A percentile compares a stretch with the other conserved stretches of the same genome.
Evolutionary conservation across 2,113 vertebrate genomes (phyloP).

Genomic region (Vulpes lagopus): DNA sequence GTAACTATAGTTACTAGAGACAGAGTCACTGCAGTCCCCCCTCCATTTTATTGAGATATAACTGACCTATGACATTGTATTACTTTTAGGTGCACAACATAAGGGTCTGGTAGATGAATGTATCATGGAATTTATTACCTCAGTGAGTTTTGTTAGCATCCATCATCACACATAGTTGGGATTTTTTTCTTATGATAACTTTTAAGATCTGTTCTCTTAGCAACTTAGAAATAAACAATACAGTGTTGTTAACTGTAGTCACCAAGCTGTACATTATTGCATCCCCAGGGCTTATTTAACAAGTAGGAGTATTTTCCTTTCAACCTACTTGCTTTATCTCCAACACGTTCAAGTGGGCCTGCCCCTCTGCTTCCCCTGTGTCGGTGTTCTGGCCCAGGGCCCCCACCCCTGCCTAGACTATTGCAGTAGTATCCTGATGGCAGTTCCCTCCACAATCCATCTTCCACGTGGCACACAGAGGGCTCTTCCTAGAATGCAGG

Average conservation of each 20-base stretch:
- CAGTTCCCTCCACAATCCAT: no score
- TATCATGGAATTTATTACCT: neutral
- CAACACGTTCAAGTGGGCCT: fast-evolving
- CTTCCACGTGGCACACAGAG: fast-evolving
- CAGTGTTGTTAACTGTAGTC: neutral
- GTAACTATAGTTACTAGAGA: neutral
- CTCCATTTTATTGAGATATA: neutral
- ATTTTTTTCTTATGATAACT: neutral
- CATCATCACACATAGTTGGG: neutral
- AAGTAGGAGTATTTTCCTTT: neutral
- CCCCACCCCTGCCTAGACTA: no score
- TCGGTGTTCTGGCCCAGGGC: neutral
- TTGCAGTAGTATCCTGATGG: no score
- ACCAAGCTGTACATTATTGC: no score
- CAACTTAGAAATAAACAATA: neutral
- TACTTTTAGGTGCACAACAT: no score
- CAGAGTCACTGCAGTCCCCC: fast-evolving
- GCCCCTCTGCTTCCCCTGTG: neutral
- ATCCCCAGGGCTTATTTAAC: neutral
- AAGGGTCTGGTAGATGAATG: neutral
- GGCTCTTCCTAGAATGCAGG: neutral
- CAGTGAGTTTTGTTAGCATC: no score
- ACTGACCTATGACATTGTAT: no score
- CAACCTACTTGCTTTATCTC: neutral
- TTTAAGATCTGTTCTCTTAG: neutral